Evolutionary conservation across 2,888 invertebrate species (phyloP), one percentile per base, ranked within the genome.

Genomic region (Aphelenchoides bicaudatus): DNA sequence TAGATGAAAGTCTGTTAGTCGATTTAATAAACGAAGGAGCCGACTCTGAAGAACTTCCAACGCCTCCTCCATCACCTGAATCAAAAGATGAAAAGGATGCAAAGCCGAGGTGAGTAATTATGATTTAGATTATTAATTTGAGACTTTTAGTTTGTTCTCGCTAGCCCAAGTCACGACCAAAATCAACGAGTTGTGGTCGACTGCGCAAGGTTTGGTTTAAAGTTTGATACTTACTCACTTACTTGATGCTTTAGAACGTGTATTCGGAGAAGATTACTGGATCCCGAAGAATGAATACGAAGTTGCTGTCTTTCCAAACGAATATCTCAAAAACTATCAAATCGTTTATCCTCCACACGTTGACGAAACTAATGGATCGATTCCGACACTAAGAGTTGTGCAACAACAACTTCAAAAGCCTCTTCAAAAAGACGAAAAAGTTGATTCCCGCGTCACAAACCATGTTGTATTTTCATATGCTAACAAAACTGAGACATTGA

Each of bases 211-310:
- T n/a, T n/a, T n/a, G n/a, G n/a, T n/a, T n/a, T n/a, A n/a, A n/a
- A n/a, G n/a, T n/a, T n/a, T n/a, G n/a, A n/a, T n/a, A n/a, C n/a
- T n/a, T n/a, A n/a, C n/a, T n/a, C n/a, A n/a, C n/a, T n/a, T n/a
- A n/a, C n/a, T n/a, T n/a, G n/a, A n/a, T n/a, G n/a, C n/a, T n/a
- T n/a, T n/a, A n/a, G 74, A 73, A 38, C 56, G 61, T 21, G 58
- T 73, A 19, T 73, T 71, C 49, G 73, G 73, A 5, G 73, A 74
- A 58, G 72, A 74, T 56, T 73, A 73, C 49, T 73, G 73, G 73
- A 73, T 73, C 34, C 73, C 73, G 13, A 59, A 67, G 21, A 74
- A 73, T 37, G 60, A 58, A n/a, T 67, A 67, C 54, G 73, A 73
- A 51, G 73, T 75, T 25, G 72, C 66, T n/a, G 62, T 62, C 48